Percentiles rank a stretch among this genome's conserved stretches.
phyloP scores from a whole-genome alignment of 2,888 invertebrate genomes.

The Oscheius sp. region DNA sequence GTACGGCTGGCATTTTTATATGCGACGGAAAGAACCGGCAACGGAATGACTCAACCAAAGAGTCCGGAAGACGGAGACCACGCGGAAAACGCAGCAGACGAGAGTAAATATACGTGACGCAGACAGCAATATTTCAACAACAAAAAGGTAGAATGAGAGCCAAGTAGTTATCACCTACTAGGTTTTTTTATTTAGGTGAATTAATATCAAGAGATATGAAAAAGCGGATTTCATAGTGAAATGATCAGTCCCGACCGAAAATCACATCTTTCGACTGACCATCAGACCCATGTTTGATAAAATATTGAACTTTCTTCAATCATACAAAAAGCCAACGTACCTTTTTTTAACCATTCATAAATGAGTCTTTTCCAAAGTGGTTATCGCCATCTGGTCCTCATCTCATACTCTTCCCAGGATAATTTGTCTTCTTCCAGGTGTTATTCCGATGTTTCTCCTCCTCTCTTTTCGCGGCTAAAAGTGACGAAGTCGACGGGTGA shows the following conservation, averaged over 20 bases:
- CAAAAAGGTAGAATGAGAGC: neutral
- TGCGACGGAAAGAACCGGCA: neutral
- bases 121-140: neutral
- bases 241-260: too few relatives aligned
- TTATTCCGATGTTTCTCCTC: neutral
- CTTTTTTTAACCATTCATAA: too few relatives aligned
- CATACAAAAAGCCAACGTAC: too few relatives aligned
- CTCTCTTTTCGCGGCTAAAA: neutral
- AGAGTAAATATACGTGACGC: conserved; percentile 18
- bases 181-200: too few relatives aligned
- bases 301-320: too few relatives aligned
- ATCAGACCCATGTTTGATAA: too few relatives aligned
- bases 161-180: neutral
- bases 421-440: conserved; percentile 13
- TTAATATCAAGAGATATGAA: too few relatives aligned
- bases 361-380: too few relatives aligned
- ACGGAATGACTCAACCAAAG: conserved; percentile 1
- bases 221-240: too few relatives aligned
- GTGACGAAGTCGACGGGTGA: neutral
- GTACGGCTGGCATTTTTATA: conserved; percentile 17
- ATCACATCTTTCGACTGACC: too few relatives aligned
- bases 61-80: conserved; percentile 18
- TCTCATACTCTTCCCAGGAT: neutral
- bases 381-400: neutral
- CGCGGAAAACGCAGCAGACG: neutral